A percentile compares a stretch with the other conserved stretches of the same genome.
These are phyloP conservation scores for Patiria miniata DNA, from an alignment of 35 echinoderm and acorn worm species.

Conservation along the genomic window DNA sequence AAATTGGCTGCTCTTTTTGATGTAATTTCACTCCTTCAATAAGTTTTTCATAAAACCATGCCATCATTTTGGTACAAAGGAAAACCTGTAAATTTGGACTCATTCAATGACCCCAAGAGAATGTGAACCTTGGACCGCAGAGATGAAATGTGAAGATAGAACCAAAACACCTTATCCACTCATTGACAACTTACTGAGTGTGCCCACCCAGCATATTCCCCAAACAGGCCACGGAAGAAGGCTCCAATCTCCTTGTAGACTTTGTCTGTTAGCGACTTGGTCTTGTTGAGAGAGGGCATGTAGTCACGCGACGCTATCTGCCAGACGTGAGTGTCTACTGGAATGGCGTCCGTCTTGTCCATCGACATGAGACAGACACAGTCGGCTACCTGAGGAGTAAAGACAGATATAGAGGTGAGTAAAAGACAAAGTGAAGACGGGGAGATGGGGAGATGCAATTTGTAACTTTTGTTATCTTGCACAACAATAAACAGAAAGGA, in stretches of 20 bases:
- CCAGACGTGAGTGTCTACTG: conserved; percentile 97
- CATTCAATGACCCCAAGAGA: too few species aligned
- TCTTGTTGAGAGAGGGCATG: conserved; percentile 72
- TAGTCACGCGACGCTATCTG: conserved; percentile 89
- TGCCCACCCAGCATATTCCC: conserved; percentile 95
- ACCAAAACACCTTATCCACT: too few species aligned
- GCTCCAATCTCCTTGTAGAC: conserved; percentile 83
- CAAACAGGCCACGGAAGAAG: conserved; percentile 76
- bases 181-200: conserved; percentile 85
- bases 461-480: too few species aligned
- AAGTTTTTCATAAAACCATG: too few species aligned
- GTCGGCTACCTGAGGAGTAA: conserved; percentile 76
- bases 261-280: conserved; percentile 83
- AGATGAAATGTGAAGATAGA: too few species aligned
- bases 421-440: not conserved
- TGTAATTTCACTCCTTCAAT: too few species aligned
- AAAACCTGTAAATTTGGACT: too few species aligned
- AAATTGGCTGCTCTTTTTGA: too few species aligned
- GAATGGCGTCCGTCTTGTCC: conserved; percentile 82
- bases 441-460: not conserved
- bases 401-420: conserved; percentile 7
- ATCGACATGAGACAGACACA: conserved; percentile 92
- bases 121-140: too few species aligned
- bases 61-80: too few species aligned
- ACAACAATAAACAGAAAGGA: too few species aligned